Evolutionary conservation across 2,113 vertebrate genomes (phyloP).

Genomic region (Antechinus flavipes): DNA sequence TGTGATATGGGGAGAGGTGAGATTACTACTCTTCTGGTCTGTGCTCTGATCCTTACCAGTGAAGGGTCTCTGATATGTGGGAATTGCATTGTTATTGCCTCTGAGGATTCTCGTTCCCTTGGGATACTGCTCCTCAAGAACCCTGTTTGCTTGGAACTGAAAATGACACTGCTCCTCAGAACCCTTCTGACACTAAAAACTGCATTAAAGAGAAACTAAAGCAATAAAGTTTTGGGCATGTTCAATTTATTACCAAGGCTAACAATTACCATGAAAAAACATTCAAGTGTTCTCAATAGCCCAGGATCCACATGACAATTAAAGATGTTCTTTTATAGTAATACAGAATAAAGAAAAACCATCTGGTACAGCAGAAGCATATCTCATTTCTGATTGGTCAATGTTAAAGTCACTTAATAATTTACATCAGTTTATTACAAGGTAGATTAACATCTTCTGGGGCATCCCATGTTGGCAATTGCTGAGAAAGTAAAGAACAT

Average conservation of each 20-base stretch:
- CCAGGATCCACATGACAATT: neutral
- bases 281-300: neutral
- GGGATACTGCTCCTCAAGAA: neutral
- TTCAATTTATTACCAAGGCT: neutral
- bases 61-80: too few relatives aligned
- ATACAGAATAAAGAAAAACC: neutral
- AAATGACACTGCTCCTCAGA: neutral
- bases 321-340: neutral
- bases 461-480: neutral
- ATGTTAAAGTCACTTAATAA: neutral
- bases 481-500: neutral
- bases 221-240: neutral
- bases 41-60: too few relatives aligned
- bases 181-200: neutral
- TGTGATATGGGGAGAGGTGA: too few relatives aligned
- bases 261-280: neutral
- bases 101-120: too few relatives aligned
- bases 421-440: neutral
- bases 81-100: too few relatives aligned
- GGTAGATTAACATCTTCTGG: neutral
- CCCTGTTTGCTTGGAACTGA: neutral
- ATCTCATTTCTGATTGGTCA: neutral
- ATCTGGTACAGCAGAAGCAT: neutral
- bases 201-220: neutral
- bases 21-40: neutral